Base-by-base conservation (phyloP, 92 coral and sea anemone species). In the Hydrozoanthus gracilis region DNA sequence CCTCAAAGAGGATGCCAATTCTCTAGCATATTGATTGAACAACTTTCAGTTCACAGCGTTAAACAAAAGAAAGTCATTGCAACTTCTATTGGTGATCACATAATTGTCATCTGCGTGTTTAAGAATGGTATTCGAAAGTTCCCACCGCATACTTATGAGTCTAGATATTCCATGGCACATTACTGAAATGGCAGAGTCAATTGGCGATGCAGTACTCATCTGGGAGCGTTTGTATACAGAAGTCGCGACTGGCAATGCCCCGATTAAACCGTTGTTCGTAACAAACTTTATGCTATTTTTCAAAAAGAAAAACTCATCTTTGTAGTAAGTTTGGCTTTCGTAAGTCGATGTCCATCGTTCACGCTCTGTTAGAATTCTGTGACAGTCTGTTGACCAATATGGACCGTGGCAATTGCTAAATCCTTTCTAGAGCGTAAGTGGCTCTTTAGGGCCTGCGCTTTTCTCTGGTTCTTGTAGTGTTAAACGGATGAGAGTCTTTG, bases 51-150 rank as follows among this genome's bases (percentile, higher is more conserved):
- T 15, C 86, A 79, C 62, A 75, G 64, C 27, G 69, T 87, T 20
- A 45, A 67, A 5, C 46, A 62, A 16, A 35, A 61, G 17, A 72
- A 79, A 54, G 90, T 78, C 51, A 20, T 79, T 15, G 8, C 44
- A 49, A 76, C 50, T 14, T n/a, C 79, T 5, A 17, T 87, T 45
- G 79, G 90, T 68, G 86, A 77, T 58, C 90, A 87, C 56, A 67
- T 67, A 47, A 50, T 78, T 68, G 71, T 87, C 51, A 74, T 87
- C 27, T 87, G 86, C 52, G 77, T 77, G 15, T 64, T 77, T 2
- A 87, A 87, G 45, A 39, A 50, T 54, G 86, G 86, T 77, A 70
- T 64, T 48, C 86, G 65, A 3, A 87, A 66, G 16, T 5, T 87
- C 64, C 78, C 67, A 13, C 18, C 86, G 7, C 65, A 68, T 35